Evolutionary conservation across 2,113 vertebrate genomes (phyloP).

Genomic region (Anoura caudifer): DNA sequence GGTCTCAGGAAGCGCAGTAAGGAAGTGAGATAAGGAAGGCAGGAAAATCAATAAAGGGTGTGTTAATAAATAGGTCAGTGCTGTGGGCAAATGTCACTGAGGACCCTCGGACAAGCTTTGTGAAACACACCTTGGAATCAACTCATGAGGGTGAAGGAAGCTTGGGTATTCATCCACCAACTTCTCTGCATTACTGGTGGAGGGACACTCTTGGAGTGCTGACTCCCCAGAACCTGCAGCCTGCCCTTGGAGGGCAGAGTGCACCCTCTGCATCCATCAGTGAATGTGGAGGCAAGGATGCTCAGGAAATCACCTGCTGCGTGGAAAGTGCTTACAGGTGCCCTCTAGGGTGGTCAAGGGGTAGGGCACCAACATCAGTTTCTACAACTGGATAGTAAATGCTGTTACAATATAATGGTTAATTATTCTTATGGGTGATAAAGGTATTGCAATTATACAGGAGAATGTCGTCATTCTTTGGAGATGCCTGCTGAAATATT

Average conservation of each 20-base stretch:
- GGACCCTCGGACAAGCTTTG: neutral
- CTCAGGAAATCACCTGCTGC: neutral
- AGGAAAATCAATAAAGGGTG: neutral
- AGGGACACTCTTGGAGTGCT: neutral
- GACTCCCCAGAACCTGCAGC: neutral
- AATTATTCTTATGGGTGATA: neutral
- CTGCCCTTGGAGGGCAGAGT: neutral
- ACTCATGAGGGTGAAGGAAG: neutral
- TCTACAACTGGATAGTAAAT: neutral
- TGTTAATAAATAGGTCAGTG: neutral
- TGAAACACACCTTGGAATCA: neutral
- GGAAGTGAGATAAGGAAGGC: neutral
- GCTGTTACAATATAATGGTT: constrained; percentile 33
- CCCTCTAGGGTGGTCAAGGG: neutral
- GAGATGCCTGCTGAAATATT: neutral
- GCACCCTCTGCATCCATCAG: neutral
- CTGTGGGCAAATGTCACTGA: neutral
- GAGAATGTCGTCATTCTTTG: constrained; percentile 9
- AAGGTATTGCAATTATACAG: neutral
- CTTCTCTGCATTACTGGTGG: neutral
- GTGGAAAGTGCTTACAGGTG: neutral
- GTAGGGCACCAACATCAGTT: neutral
- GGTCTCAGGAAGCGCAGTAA: neutral
- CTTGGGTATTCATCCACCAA: neutral
- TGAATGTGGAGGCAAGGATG: neutral